phyloP scores from a whole-genome alignment of 1,140 invertebrate species.

The Phocides pigmalion region DNA sequence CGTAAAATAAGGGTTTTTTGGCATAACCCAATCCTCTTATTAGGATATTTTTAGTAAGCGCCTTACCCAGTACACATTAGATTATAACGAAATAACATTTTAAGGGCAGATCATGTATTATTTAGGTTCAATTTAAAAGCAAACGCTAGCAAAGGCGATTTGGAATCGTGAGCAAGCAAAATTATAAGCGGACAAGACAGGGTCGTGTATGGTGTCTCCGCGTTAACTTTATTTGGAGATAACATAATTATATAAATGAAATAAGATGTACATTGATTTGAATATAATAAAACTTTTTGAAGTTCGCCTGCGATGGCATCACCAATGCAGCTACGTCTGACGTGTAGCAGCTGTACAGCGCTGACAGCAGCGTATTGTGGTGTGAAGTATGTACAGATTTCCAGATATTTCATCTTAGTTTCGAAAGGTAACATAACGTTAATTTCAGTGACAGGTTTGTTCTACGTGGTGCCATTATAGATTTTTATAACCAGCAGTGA shows the following conservation, averaged over 20 bases:
- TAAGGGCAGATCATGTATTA: conserved; percentile 63
- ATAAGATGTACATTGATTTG: not conserved
- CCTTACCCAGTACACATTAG: not conserved
- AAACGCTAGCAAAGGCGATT: conserved; percentile 60
- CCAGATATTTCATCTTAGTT: too few relatives aligned
- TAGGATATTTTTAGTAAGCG: not conserved
- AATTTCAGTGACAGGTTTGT: too few relatives aligned
- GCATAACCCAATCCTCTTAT: too few relatives aligned
- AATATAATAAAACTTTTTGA: not conserved
- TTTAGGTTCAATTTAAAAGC: conserved; percentile 76
- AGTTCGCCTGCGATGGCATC: too few relatives aligned
- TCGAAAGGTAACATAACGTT: too few relatives aligned
- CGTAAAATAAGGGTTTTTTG: too few relatives aligned
- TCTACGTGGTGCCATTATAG: too few relatives aligned
- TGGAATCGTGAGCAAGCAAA: conserved; percentile 72
- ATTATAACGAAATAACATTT: conserved; percentile 52
- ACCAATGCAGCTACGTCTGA: too few relatives aligned
- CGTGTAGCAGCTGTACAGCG: too few relatives aligned
- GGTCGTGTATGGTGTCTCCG: not conserved
- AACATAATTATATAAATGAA: not conserved
- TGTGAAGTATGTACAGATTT: too few relatives aligned
- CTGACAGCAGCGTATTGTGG: too few relatives aligned
- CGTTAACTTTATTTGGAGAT: not conserved
- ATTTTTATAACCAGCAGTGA: too few relatives aligned
- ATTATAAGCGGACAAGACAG: conserved; percentile 54